Conservation (phyloP, 2,113 vertebrate species). For the mouse (Mus musculus) region GRCm39 chr2:84433501-84434000, state of each 20-base stretch:
- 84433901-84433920: neutral
- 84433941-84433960: slow-evolving; percentile 32
- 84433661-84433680: neutral
- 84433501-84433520: slow-evolving; percentile 14
- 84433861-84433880: neutral
- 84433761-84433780: neutral
- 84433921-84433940: neutral
- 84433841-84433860: neutral
- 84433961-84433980: neutral
- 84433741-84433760: neutral
- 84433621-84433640: slow-evolving; percentile 85
- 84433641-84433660: slow-evolving; percentile 72
- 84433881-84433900: slow-evolving; percentile 39
- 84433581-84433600: slow-evolving; percentile 83
- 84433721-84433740: neutral
- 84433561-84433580: slow-evolving; percentile 83
- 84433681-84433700: neutral
- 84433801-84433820: neutral
- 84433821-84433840: neutral
- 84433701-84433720: neutral
- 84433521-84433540: slow-evolving; percentile 85
- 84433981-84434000: slow-evolving; percentile 83
- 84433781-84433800: neutral
- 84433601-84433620: slow-evolving; percentile 88
- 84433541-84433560: slow-evolving; percentile 76